These are phyloP conservation scores for Morone chrysops DNA, from an alignment of 2,113 vertebrate genomes.

Conservation along the genomic window DNA sequence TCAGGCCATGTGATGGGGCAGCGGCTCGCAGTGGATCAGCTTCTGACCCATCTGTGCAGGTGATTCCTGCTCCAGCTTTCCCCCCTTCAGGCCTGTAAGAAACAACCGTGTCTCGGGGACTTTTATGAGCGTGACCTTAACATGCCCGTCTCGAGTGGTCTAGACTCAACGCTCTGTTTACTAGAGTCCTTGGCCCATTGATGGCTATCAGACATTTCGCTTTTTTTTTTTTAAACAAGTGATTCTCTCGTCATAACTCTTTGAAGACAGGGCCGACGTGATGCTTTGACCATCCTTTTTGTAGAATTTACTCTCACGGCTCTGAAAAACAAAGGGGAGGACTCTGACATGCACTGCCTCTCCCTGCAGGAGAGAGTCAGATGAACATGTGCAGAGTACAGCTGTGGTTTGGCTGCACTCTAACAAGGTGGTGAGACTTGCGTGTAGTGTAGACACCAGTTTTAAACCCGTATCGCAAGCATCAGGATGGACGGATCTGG, in stretches of 20 bases:
- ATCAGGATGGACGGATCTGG: background rate
- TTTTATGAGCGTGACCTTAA: slow-evolving; percentile 79
- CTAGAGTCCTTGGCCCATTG: slow-evolving; percentile 58
- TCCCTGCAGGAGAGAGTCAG: slow-evolving; percentile 12
- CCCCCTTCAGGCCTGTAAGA: slow-evolving; percentile 57
- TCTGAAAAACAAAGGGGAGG: slow-evolving; percentile 37
- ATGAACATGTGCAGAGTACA: slow-evolving; percentile 50
- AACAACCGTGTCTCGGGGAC: slow-evolving; percentile 41
- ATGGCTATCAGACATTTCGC: slow-evolving; percentile 58
- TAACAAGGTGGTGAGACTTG: slow-evolving; percentile 27
- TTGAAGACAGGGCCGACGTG: slow-evolving; percentile 43
- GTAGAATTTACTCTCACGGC: slow-evolving; percentile 60
- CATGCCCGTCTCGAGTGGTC: slow-evolving; percentile 72
- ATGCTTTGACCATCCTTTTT: slow-evolving; percentile 32
- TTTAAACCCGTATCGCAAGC: slow-evolving; percentile 26
- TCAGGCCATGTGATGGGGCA: slow-evolving; percentile 47
- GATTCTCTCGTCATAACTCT: slow-evolving; percentile 62
- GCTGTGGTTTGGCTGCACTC: slow-evolving; percentile 54
- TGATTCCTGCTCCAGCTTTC: slow-evolving; percentile 53
- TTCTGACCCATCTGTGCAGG: slow-evolving; percentile 65
- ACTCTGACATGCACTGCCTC: slow-evolving; percentile 25
- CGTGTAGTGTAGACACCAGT: slow-evolving; percentile 16
- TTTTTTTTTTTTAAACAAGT: slow-evolving; percentile 42
- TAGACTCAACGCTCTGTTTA: slow-evolving; percentile 69
- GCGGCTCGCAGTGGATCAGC: slow-evolving; percentile 34